Evolutionary conservation across 2,797 vertebrate species (phyloP), one percentile per base, ranked within the genome.

Genomic region (Phrynocephalus vlangalii): DNA sequence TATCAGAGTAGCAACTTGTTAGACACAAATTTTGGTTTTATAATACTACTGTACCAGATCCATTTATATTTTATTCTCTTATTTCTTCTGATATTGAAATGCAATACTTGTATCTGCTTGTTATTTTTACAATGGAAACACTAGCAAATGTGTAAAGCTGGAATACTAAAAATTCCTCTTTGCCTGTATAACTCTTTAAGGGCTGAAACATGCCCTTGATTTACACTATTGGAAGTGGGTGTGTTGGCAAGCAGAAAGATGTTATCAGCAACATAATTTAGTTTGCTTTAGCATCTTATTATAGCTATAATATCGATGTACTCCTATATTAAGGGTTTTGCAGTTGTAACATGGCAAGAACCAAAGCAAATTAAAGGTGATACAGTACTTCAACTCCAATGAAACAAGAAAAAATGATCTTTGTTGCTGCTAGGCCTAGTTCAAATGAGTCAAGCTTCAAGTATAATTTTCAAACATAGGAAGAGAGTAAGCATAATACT

Each of bases 181-280:
- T 72, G 79, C 52, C 16, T n/a, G 72, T 4, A 84, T 15, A 63
- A 33, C 1, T 72, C 24, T 52, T 44, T 52, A 77, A 56, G 18
- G 48, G 22, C 70, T 75, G 88, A 70, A 87, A 77, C 83, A 33
- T 79, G 9, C 80, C 89, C n/a, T 87, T 60, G 77, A 70, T 92
- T 90, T 91, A 79, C 63, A 0, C 79, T 33, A 26, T 8, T 73
- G 13, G 24, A 87, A 76, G 30, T 24, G 63, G 81, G 6, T 66
- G n/a, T 85, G 88, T 6, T 6, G 30, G 76, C 60, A 67, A 84
- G 87, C 85, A 48, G 60, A 30, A 52, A 33, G 4, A 0, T 87
- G 22, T 89, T 77, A 75, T 78, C 85, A 52, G 28, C 76, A 13
- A 80, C 80, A 71, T 78, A 84, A 76, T 15, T 22, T 91, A n/a